Conservation (phyloP, 2,797 vertebrate genomes). For the Crenichthys baileyi region DNA sequence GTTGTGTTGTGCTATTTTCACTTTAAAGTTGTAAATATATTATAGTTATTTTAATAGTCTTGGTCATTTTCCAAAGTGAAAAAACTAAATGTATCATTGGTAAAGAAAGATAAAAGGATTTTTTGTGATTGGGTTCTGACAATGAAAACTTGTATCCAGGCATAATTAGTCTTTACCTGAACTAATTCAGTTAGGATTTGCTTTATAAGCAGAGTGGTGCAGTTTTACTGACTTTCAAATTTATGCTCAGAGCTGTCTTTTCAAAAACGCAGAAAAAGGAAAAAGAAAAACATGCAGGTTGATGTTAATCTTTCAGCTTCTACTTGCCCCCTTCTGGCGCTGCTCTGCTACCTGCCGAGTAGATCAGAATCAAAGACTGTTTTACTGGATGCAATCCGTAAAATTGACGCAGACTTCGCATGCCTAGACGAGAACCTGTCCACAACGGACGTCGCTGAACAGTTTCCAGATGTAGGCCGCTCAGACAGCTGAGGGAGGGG, state of each 20-base stretch:
- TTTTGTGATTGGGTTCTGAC: slow-evolving; percentile 27
- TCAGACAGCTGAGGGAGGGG: slow-evolving; percentile 59
- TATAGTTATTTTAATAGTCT: not conserved
- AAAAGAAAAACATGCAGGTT: slow-evolving; percentile 35
- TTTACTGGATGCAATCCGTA: slow-evolving; percentile 28
- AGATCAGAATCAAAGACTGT: slow-evolving; percentile 40
- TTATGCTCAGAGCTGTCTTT: slow-evolving; percentile 13
- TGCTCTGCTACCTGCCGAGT: slow-evolving; percentile 45
- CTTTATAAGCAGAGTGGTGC: slow-evolving; percentile 16
- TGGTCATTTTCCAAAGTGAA: not conserved
- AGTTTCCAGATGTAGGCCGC: slow-evolving; percentile 79
- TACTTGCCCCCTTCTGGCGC: slow-evolving; percentile 20
- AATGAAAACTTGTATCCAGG: slow-evolving; percentile 21
- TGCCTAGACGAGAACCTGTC: slow-evolving; percentile 77
- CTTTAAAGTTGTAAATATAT: not conserved
- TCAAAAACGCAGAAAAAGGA: slow-evolving; percentile 41
- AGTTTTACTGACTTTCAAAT: slow-evolving; percentile 20
- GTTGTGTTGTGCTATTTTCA: not conserved
- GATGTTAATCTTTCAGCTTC: slow-evolving; percentile 42
- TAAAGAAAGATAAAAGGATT: slow-evolving; percentile 22
- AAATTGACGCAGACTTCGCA: slow-evolving; percentile 61
- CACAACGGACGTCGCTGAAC: slow-evolving; percentile 79
- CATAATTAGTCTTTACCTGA: slow-evolving; percentile 20
- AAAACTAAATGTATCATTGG: slow-evolving; percentile 38
- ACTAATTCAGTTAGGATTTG: slow-evolving; percentile 19